phyloP scores from a whole-genome alignment of 2,888 invertebrate species.

The Tolmerus cingulatus region DNA sequence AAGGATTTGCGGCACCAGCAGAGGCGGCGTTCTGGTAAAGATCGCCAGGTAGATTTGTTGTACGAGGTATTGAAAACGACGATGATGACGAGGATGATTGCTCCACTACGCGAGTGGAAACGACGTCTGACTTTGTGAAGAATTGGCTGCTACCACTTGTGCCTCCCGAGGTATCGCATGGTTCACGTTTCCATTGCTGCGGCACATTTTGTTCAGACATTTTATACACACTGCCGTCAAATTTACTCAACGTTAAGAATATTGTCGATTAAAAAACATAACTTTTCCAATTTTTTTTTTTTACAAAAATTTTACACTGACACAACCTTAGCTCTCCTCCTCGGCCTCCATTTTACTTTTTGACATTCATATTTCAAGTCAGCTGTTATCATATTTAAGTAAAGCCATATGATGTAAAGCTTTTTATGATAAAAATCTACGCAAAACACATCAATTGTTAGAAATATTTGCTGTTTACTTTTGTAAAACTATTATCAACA shows the following conservation, averaged over 20 bases:
- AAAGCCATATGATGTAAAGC: not conserved
- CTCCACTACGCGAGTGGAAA: not conserved
- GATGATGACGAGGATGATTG: constrained; percentile 24
- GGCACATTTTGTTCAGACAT: constrained; percentile 42
- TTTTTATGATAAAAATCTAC: not conserved
- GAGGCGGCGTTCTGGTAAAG: not conserved
- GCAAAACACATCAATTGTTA: not conserved
- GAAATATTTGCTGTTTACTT: not conserved
- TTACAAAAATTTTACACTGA: constrained; percentile 21
- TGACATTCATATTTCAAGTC: constrained; percentile 34
- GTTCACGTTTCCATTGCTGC: constrained; percentile 38
- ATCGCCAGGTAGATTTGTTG: constrained; percentile 31
- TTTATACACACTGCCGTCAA: constrained; percentile 6
- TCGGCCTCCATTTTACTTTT: constrained; percentile 41
- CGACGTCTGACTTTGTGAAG: not conserved
- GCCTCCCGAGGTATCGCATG: constrained; percentile 6
- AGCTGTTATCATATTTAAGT: constrained; percentile 25
- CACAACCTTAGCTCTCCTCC: constrained; percentile 18
- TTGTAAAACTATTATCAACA: not conserved
- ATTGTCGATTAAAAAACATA: constrained; percentile 33
- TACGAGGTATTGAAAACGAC: not conserved
- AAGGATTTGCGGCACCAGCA: not conserved
- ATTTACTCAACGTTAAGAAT: constrained; percentile 10
- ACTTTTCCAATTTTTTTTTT: constrained; percentile 18
- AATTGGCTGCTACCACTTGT: not conserved